A percentile compares a stretch with the other conserved stretches of the same genome.
Evolutionary conservation across 2,113 vertebrate genomes (phyloP).

Genomic region (Cariama cristata): DNA sequence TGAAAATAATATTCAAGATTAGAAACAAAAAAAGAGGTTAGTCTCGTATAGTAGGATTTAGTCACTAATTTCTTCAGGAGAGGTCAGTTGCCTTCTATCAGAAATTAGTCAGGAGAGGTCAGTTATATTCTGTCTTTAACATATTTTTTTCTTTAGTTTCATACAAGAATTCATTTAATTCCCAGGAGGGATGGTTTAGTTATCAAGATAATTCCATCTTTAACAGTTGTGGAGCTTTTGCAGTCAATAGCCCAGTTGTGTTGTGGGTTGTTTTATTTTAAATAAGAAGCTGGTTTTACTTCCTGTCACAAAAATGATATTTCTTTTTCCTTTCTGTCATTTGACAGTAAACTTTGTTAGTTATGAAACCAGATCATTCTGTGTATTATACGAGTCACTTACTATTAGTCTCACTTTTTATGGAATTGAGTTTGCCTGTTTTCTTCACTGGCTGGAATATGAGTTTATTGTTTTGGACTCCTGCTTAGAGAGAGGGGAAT

Average conservation of each 20-base stretch:
- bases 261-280: neutral
- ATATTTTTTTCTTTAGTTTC: neutral
- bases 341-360: constrained; percentile 48
- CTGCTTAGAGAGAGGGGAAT: constrained; percentile 23
- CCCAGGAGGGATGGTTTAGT: neutral
- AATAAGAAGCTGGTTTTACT: constrained; percentile 2
- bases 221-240: neutral
- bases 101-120: neutral
- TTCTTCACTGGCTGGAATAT: constrained; percentile 37
- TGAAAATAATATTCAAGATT: neutral
- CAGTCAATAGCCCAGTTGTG: neutral
- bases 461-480: constrained; percentile 53
- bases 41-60: neutral
- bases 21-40: neutral
- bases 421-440: constrained; percentile 61
- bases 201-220: neutral
- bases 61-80: neutral
- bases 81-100: neutral
- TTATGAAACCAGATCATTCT: constrained; percentile 45
- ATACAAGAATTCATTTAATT: neutral
- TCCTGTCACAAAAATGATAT: neutral
- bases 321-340: constrained; percentile 13
- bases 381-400: constrained; percentile 54
- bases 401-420: constrained; percentile 54
- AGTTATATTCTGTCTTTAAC: neutral